These are phyloP conservation scores for Mythimna albipuncta DNA, from an alignment of 2,888 invertebrate species.

Conservation along the genomic window DNA sequence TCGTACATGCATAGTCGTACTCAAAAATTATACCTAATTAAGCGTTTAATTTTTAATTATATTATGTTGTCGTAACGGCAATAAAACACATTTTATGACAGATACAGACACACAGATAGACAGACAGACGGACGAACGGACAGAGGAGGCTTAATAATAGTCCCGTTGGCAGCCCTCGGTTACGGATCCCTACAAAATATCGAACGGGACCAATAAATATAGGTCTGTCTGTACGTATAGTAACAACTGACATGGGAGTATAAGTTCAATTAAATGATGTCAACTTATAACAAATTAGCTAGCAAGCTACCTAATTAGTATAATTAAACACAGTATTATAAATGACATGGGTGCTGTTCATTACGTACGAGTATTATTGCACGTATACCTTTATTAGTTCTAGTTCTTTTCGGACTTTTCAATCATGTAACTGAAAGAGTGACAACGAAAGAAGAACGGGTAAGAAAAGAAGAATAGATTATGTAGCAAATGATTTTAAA, in stretches of 20 bases:
- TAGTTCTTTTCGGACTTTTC: background rate
- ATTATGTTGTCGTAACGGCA: too few species aligned
- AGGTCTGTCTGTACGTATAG: background rate
- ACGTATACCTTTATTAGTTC: background rate
- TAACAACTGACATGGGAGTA: conserved; percentile 1
- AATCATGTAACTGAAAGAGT: background rate
- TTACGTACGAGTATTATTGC: background rate
- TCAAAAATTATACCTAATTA: too few species aligned
- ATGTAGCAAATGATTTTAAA: background rate
- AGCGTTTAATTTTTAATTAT: too few species aligned
- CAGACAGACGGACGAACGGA: too few species aligned
- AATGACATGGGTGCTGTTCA: conserved; percentile 2
- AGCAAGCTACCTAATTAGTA: conserved; percentile 8
- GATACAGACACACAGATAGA: too few species aligned
- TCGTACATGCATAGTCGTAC: too few species aligned
- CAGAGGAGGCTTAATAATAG: too few species aligned
- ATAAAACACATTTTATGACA: too few species aligned
- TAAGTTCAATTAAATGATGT: conserved; percentile 32
- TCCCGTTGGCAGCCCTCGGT: too few species aligned
- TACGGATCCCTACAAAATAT: background rate
- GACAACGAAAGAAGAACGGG: background rate
- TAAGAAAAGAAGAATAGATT: background rate
- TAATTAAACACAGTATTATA: conserved; percentile 13
- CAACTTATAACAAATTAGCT: conserved; percentile 38
- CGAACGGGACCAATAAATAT: background rate